Evolutionary conservation across 2,797 vertebrate species (phyloP).

Genomic region (Thamnophis elegans): DNA sequence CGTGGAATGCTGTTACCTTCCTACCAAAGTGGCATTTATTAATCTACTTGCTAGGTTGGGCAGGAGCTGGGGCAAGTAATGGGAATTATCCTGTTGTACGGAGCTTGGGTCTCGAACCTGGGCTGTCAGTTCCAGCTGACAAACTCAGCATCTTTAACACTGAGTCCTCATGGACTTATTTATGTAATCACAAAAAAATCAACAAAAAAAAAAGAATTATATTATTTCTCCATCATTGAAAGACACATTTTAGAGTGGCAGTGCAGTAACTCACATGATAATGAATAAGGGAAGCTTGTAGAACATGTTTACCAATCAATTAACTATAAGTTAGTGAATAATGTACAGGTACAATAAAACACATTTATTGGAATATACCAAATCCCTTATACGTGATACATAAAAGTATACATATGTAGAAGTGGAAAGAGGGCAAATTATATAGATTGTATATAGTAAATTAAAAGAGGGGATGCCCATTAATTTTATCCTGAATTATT

Average conservation of each 20-base stretch:
- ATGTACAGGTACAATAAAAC: not conserved
- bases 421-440: constrained; percentile 13
- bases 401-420: constrained; percentile 20
- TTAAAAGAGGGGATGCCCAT: not conserved
- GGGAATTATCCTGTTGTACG: not conserved
- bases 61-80: not conserved
- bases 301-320: constrained; percentile 25
- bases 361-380: not conserved
- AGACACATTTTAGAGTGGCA: constrained; percentile 22
- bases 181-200: no score
- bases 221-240: constrained; percentile 28
- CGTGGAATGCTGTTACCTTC: not conserved
- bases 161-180: not conserved
- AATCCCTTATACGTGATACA: not conserved
- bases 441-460: not conserved
- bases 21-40: not conserved
- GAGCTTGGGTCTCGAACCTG: not conserved
- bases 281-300: constrained; percentile 17
- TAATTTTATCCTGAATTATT: constrained; percentile 4
- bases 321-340: constrained; percentile 24
- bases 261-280: not conserved
- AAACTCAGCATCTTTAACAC: not conserved
- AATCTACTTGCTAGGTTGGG: not conserved
- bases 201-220: not conserved
- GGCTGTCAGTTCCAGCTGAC: not conserved